phyloP scores from a whole-genome alignment of 1,140 invertebrate genomes.

The Procambarus virginalis region DNA sequence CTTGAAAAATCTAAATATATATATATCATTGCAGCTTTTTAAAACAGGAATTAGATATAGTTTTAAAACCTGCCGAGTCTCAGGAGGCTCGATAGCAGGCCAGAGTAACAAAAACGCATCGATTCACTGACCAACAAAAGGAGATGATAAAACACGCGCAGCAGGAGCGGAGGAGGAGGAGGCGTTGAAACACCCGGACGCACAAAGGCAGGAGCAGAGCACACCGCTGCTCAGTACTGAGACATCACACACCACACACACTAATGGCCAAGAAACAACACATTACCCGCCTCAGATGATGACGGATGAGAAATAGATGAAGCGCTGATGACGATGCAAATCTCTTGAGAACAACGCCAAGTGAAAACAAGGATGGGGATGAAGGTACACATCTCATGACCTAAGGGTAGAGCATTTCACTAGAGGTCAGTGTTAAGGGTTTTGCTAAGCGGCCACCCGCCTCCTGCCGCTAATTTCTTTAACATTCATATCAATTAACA shows the following conservation, averaged over 20 bases:
- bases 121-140: background rate
- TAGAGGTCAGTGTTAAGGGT: background rate
- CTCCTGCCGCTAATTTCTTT: background rate
- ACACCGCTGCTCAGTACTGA: slow-evolving; percentile 30
- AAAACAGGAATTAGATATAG: too few relatives aligned
- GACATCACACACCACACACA: slow-evolving; percentile 39
- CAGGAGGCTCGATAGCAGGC: too few relatives aligned
- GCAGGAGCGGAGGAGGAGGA: background rate
- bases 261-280: slow-evolving; percentile 59
- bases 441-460: background rate
- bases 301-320: slow-evolving; percentile 52
- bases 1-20: too few relatives aligned
- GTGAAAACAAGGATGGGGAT: background rate
- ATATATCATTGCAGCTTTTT: too few relatives aligned
- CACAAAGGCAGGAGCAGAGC: background rate
- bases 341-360: background rate
- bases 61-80: too few relatives aligned
- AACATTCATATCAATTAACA: background rate
- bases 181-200: background rate
- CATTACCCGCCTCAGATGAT: slow-evolving; percentile 31
- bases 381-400: background rate
- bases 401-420: background rate
- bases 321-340: slow-evolving; percentile 44
- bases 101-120: background rate
- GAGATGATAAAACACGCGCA: background rate